Evolutionary conservation across 2,113 vertebrate species (phyloP).

Genomic region (Notothenia rossii): DNA sequence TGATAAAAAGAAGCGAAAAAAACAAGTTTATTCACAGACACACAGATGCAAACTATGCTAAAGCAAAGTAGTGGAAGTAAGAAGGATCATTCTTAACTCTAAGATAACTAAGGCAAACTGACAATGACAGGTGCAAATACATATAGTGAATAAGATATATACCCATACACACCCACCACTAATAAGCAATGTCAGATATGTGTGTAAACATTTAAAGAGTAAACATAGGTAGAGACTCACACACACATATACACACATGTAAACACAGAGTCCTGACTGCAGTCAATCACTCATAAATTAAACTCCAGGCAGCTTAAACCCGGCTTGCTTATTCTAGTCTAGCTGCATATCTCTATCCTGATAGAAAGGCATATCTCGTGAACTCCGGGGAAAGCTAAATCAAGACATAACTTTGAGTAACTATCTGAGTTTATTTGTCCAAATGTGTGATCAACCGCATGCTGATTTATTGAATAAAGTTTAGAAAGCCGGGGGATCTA

Average conservation of each 20-base stretch:
- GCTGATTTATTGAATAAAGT: constrained; percentile 61
- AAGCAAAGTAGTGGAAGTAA: background rate
- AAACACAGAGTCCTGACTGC: background rate
- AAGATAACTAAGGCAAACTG: background rate
- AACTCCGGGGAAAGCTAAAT: constrained; percentile 32
- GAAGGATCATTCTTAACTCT: background rate
- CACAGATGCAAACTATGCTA: background rate
- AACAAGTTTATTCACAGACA: background rate
- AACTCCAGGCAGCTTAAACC: constrained; percentile 10
- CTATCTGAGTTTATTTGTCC: constrained; percentile 57
- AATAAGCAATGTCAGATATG: constrained; percentile 8
- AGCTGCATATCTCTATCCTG: background rate
- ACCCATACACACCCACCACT: background rate
- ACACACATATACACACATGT: background rate
- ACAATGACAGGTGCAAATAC: background rate
- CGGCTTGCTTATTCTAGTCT: constrained; percentile 33
- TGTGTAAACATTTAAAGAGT: constrained; percentile 1
- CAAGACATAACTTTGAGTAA: constrained; percentile 52
- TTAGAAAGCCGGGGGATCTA: constrained; percentile 27
- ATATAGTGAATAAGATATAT: background rate
- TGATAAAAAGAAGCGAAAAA: too few species aligned
- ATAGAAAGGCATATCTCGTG: constrained; percentile 26
- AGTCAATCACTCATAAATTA: constrained; percentile 20
- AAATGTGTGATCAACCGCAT: constrained; percentile 61
- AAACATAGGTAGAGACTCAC: constrained; percentile 1